Base-by-base conservation (phyloP, 1,140 invertebrate genomes). In the Drosophila sproati region DNA sequence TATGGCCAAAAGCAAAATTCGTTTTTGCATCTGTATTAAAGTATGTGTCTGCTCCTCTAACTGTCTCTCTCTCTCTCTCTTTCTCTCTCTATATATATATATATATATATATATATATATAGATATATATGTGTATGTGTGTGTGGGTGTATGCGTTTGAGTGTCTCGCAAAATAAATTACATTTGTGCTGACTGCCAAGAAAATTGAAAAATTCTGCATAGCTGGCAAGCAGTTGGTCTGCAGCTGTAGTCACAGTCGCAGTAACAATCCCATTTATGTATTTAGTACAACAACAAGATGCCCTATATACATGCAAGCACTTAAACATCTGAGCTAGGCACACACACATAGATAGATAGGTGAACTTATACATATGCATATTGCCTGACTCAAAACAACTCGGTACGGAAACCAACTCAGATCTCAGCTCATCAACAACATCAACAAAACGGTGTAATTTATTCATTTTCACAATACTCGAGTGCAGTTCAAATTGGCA, bases 191-290 rank as follows among this genome's bases (percentile, higher is more conserved):
- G 77, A 62, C 62, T 83, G 77, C 77, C 80, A 88, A 80, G 73
- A 80, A 89, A 88, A 80, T 88, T 88, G 80, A 88, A 88, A 88
- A 83, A 80, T 78, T 78, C 78, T 78, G 70, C 76, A 66, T 73
- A 64, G 71, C 64, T 81, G 75, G 68, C 64, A 76, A 70, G 66
- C 60, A 71, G 66, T 86, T 72, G 54, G 62, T 74, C 71, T 78
- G 78, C 59, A 85, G 70, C 50, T 7, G 28, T 48, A 64, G 54
- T 57, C 41, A 60, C 70, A 78, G 47, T n/a, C 39, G 56, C 37
- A 64, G 51, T 45, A 29, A 45, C 48, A 35, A 34, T n/a, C 7
- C 20, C 43, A 8, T 43, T 29, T 43, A 57, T 63, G 48, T 10
- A 62, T 37, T 20, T 41, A 31, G 28, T 20, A 34, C 41, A 32